A percentile compares a stretch with the other conserved stretches of the same genome.
Evolutionary conservation across 1,140 invertebrate species (phyloP).

Genomic region (Oedothorax gibbosus): DNA sequence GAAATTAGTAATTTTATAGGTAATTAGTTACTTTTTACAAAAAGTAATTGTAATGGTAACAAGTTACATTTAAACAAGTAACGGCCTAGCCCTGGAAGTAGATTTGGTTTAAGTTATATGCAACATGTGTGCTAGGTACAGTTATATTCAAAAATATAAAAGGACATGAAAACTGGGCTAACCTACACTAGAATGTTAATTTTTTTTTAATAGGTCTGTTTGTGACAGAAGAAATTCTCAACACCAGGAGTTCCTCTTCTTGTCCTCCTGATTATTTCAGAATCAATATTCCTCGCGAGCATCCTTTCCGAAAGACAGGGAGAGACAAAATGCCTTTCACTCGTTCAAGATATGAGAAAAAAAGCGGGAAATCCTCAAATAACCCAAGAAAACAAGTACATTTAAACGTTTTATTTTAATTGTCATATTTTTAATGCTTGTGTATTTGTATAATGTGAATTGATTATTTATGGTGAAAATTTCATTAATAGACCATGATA

Average conservation of each 20-base stretch:
- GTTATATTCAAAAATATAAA: neutral
- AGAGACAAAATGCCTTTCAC: conserved; percentile 71
- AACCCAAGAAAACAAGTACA: conserved; percentile 73
- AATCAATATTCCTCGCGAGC: conserved; percentile 70
- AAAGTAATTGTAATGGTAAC: too few species aligned
- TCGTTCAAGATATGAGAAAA: conserved; percentile 71
- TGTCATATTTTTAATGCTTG: too few species aligned
- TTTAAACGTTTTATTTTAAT: conserved; percentile 4
- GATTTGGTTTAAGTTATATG: too few species aligned
- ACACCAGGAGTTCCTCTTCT: conserved; percentile 73
- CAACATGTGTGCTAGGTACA: too few species aligned
- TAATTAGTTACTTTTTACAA: too few species aligned
- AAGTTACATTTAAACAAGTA: too few species aligned
- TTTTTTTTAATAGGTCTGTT: conserved; percentile 72
- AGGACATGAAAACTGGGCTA: neutral
- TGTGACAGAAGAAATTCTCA: conserved; percentile 76
- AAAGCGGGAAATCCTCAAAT: conserved; percentile 71
- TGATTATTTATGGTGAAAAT: too few species aligned
- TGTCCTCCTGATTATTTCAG: conserved; percentile 75
- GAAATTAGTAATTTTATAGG: too few species aligned
- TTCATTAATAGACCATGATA: too few species aligned
- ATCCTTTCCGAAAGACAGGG: conserved; percentile 65
- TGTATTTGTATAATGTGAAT: too few species aligned
- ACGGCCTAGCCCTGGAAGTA: too few species aligned
- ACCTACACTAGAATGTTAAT: neutral